phyloP scores from a whole-genome alignment of 1,140 invertebrate species.

The Hycleus phaleratus region DNA sequence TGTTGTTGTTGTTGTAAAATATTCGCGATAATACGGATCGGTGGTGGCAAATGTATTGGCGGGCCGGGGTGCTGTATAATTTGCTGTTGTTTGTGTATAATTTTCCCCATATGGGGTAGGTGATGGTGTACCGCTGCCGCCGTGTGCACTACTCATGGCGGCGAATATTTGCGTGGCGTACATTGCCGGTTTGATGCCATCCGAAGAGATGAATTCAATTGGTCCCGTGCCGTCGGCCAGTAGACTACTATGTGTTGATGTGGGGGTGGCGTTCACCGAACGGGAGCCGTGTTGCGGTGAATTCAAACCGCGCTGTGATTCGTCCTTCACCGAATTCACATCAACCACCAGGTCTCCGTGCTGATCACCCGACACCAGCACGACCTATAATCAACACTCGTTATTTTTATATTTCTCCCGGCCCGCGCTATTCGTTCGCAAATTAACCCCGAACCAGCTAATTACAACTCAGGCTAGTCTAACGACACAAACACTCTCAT shows the following conservation, averaged over 20 bases:
- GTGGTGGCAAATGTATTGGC: slow-evolving; percentile 37
- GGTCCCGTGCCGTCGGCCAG: slow-evolving; percentile 41
- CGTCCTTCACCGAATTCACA: slow-evolving; percentile 46
- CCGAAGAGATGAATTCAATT: slow-evolving; percentile 48
- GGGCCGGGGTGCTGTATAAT: slow-evolving; percentile 40
- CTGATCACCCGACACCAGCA: slow-evolving; percentile 38
- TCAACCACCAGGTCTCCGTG: slow-evolving; percentile 43
- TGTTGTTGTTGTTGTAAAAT: slow-evolving; percentile 40
- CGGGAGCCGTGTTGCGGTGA: slow-evolving; percentile 45
- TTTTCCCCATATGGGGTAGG: slow-evolving; percentile 52
- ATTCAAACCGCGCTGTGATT: slow-evolving; percentile 39
- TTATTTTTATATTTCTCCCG: neutral
- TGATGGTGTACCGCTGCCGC: slow-evolving; percentile 43
- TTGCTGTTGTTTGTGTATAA: slow-evolving; percentile 48
- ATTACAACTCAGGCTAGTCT: too few relatives aligned
- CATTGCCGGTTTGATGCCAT: slow-evolving; percentile 45
- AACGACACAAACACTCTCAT: too few relatives aligned
- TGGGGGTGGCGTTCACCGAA: slow-evolving; percentile 45
- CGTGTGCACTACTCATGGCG: slow-evolving; percentile 32
- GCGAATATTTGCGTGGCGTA: slow-evolving; percentile 45
- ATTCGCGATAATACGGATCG: slow-evolving; percentile 47
- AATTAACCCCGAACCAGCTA: too few relatives aligned
- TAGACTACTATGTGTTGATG: slow-evolving; percentile 44
- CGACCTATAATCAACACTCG: slow-evolving; percentile 35
- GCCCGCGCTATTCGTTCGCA: too few relatives aligned